Percentiles rank a stretch among this genome's conserved stretches.
Evolutionary conservation across 1,140 invertebrate genomes (phyloP).

Genomic region (Temnothorax curvispinosus): DNA sequence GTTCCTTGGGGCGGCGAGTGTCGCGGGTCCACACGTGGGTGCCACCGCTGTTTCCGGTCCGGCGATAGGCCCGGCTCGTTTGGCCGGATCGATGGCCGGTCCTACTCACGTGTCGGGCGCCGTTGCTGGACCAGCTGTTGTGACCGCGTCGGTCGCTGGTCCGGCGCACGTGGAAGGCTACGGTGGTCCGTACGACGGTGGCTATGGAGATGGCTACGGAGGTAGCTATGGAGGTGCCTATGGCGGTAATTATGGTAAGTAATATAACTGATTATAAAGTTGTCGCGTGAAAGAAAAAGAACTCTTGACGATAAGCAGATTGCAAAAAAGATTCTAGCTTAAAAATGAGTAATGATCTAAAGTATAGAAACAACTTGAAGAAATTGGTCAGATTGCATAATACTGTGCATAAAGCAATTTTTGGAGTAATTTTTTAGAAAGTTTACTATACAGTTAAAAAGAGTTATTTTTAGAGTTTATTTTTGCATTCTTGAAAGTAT

Average conservation of each 20-base stretch:
- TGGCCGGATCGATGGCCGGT: slow-evolving; percentile 81
- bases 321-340: background rate
- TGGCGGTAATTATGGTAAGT: slow-evolving; percentile 39
- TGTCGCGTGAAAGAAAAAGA: background rate
- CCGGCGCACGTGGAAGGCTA: slow-evolving; percentile 83
- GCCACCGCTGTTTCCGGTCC: slow-evolving; percentile 78
- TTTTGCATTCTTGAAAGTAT: background rate
- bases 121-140: slow-evolving; percentile 82
- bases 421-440: background rate
- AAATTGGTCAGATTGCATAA: background rate
- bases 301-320: background rate
- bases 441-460: background rate
- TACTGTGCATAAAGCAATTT: background rate
- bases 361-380: background rate
- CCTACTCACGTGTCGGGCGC: slow-evolving; percentile 82
- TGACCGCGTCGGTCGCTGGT: slow-evolving; percentile 82
- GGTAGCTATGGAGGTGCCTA: slow-evolving; percentile 25
- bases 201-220: slow-evolving; percentile 18
- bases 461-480: background rate
- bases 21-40: slow-evolving; percentile 81
- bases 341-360: background rate
- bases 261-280: background rate
- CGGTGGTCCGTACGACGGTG: slow-evolving; percentile 72
- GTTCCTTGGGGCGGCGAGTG: slow-evolving; percentile 74
- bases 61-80: slow-evolving; percentile 79